These are phyloP conservation scores for Miopithecus talapoin DNA, from an alignment of 2,797 vertebrate species.

Conservation along the genomic window DNA sequence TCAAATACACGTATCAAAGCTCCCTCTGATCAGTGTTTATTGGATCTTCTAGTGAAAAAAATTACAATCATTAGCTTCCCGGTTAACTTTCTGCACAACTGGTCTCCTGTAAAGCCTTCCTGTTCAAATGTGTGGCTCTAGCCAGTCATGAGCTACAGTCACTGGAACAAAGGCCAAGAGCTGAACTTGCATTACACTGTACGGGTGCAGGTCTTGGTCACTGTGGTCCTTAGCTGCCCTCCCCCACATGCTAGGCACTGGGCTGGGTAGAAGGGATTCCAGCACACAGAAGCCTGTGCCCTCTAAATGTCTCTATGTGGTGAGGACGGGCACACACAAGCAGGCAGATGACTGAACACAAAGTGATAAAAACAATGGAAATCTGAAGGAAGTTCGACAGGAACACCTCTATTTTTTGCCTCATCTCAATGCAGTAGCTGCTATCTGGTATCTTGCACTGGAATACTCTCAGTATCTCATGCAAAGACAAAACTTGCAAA, in stretches of 20 bases:
- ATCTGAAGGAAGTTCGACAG: rapidly evolving
- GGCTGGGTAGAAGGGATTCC: neutral
- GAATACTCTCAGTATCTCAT: neutral
- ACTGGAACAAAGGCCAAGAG: neutral
- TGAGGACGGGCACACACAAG: rapidly evolving
- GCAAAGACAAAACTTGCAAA: neutral
- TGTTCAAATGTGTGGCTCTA: neutral
- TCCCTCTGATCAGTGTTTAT: neutral
- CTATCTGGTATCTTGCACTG: too few species aligned
- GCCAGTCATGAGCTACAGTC: rapidly evolving
- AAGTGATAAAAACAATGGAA: neutral
- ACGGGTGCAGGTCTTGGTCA: rapidly evolving
- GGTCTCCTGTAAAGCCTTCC: neutral
- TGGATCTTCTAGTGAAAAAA: neutral
- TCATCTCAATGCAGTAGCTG: rapidly evolving
- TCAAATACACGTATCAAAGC: neutral
- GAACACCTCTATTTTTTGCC: rapidly evolving
- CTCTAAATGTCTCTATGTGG: neutral
- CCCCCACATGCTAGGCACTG: rapidly evolving
- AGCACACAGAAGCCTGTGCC: neutral
- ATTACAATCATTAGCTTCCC: neutral
- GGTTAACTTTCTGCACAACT: neutral
- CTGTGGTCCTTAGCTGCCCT: neutral
- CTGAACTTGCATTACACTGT: rapidly evolving
- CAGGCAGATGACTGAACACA: neutral